Base-by-base conservation (phyloP, 2,888 invertebrate genomes). In the Drosophila yooni region DNA sequence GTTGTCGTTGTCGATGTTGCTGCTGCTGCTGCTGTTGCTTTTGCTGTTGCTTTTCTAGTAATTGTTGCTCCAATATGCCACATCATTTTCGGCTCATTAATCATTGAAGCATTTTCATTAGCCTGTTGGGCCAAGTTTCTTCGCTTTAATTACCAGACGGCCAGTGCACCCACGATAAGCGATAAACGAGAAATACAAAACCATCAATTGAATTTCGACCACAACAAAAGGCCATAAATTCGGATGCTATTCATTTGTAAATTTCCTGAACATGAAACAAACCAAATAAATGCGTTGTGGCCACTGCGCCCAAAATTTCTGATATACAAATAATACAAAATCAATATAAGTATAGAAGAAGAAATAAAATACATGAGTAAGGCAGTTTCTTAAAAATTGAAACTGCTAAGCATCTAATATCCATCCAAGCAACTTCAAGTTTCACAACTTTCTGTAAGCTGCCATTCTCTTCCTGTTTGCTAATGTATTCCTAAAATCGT, bases 21-120 rank as follows among this genome's bases (percentile, higher is more conserved):
- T 82, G 33, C 3, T 1, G 31, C 2, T 31, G 8, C 0, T 2
- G 31, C 5, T 27, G 27, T 27, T 27, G 29, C 0, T 85, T 76
- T 66, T 80, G 76, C 71, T 75, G 53, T 58, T 46, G 65, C 36
- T 66, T 48, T 69, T 65, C 70, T 62, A 74, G 75, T 77, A 85
- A 79, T 82, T 82, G 82, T 67, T 84, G 75, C 81, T 74, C 21
- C 84, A 84, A 87, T 85, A 59, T 85, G 87, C 85, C 89, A 80
- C 87, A 85, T 89, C 84, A 85, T 89, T 89, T 85, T 85, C 89
- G 88, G 67, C 88, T 82, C 89, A 85, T 85, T 85, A 85, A 85
- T 85, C 88, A 89, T 62, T 70, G 61, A 60, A 66, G 56, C 76
- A 83, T 80, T 89, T 85, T 82, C 88, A 84, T 85, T 89, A 81